Evolutionary conservation across 2,797 vertebrate species (phyloP), one percentile per base, ranked within the genome.

Genomic region (Linurgus olivaceus): DNA sequence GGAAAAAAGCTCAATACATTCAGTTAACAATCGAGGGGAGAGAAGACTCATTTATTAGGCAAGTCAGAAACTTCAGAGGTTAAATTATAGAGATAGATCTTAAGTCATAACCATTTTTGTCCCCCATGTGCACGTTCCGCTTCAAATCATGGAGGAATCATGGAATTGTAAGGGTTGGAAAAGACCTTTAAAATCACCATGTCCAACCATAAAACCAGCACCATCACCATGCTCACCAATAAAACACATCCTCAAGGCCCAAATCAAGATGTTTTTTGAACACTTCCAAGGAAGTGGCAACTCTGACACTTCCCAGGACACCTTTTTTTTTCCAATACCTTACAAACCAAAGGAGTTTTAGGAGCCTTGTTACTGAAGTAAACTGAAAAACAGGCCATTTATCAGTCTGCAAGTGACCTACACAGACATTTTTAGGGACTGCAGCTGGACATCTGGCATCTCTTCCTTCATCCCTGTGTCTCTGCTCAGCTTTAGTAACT

Each of bases 381-480:
- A 57, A 59, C 17, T 9, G 33, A 17, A 76, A 58, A 76, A 10
- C 35, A 37, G 35, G 35, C 9, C 1, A 29, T 63, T 65, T 25
- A 11, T 54, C 47, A 20, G 10, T 3, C n/a, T 62, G 23, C 38
- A 48, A 33, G 18, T 8, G 25, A 14, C 11, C 8, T 21, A 14
- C 4, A 13, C 1, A 51, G 45, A 38, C 8, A 42, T n/a, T 42
- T 52, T 50, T 37, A 35, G 9, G 52, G 29, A 15, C 15, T 54
- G 35, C 13, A 38, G 9, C 21, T 48, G 51, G 45, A 42, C 24
- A 59, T 11, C 12, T 66, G 77, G 51, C n/a, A 76, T 9, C 23
- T 2, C 10, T 74, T 67, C 54, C 62, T 66, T 87, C 0, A 0
- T 28, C 10, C 44, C 18, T 1, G 0, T 13, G 12, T n/a, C 14